Conservation (phyloP, 2,888 invertebrate species). For the Phengaris alcon region DNA sequence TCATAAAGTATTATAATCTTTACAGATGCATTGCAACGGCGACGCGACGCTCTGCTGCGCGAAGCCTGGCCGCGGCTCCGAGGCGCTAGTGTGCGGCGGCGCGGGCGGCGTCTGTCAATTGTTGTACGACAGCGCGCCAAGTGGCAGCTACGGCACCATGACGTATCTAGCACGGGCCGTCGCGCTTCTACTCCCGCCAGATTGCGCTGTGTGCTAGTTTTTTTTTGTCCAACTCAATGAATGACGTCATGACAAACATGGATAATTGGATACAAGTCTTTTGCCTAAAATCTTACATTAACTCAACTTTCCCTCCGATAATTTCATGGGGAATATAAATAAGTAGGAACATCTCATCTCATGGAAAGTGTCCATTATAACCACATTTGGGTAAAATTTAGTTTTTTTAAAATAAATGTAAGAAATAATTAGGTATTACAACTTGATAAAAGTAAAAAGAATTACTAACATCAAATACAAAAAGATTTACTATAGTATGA, state of each 20-base stretch:
- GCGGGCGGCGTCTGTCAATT: conserved; percentile 97
- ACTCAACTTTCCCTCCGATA: too few species aligned
- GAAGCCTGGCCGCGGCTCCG: conserved; percentile 82
- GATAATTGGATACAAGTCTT: not conserved
- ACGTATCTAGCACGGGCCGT: conserved; percentile 94
- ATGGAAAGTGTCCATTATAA: too few species aligned
- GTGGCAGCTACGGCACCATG: conserved; percentile 98
- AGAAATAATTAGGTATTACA: too few species aligned
- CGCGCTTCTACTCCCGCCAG: conserved; percentile 85
- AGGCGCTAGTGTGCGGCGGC: conserved; percentile 90
- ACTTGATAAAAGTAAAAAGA: too few species aligned
- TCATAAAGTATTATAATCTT: too few species aligned
- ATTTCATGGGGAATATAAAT: too few species aligned
- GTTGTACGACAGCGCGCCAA: conserved; percentile 98
- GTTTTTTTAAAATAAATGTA: too few species aligned
- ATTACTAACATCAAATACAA: too few species aligned
- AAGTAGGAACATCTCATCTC: too few species aligned
- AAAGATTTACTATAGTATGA: too few species aligned
- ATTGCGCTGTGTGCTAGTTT: conserved; percentile 85
- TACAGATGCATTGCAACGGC: conserved; percentile 87
- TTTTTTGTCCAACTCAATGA: not conserved
- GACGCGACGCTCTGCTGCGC: conserved; percentile 97
- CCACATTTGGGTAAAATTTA: too few species aligned
- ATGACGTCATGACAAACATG: too few species aligned
- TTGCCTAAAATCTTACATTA: not conserved